Base-by-base conservation (phyloP, 2,888 invertebrate genomes). In the Acrobasis suavella region DNA sequence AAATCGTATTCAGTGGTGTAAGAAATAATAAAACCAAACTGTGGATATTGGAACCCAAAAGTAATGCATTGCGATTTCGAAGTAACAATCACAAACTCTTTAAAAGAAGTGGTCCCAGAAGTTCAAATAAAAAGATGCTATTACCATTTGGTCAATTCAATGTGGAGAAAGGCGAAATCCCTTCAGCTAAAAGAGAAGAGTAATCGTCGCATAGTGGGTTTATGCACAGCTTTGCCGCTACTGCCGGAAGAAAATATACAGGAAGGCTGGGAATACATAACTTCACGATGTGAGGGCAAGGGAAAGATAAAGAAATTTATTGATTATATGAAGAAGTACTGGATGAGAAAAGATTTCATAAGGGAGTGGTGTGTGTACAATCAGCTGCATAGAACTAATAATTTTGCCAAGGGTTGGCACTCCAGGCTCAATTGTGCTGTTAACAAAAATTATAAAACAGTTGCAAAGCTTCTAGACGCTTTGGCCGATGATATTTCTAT, bases 101-200 rank as follows among this genome's bases (percentile, higher is more conserved):
- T n/a, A n/a, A n/a, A n/a, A n/a, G n/a, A n/a, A n/a, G n/a, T n/a
- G n/a, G n/a, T n/a, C n/a, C n/a, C n/a, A n/a, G n/a, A n/a, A n/a
- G n/a, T n/a, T n/a, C n/a, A n/a, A n/a, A n/a, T n/a, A n/a, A n/a
- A n/a, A n/a, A n/a, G n/a, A n/a, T n/a, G n/a, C n/a, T n/a, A n/a
- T n/a, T n/a, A n/a, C n/a, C n/a, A n/a, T n/a, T n/a, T n/a, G n/a
- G n/a, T n/a, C 58, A 58, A 58, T 58, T 16, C 58, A 46, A 22
- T 58, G 46, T 58, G 58, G 58, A 16, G 58, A 58, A 58, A 58
- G 46, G 49, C 58, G 46, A 58, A 50, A 16, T 50, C 50, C 17
- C 12, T 50, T 16, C 16, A 17, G 17, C 12, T 50, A 16, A 50
- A 50, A 50, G 17, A 15, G 17, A 50, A 50, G 17, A 15, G 15